Evolutionary conservation across 2,113 vertebrate genomes (phyloP).

Genomic region (Picathartes gymnocephalus): DNA sequence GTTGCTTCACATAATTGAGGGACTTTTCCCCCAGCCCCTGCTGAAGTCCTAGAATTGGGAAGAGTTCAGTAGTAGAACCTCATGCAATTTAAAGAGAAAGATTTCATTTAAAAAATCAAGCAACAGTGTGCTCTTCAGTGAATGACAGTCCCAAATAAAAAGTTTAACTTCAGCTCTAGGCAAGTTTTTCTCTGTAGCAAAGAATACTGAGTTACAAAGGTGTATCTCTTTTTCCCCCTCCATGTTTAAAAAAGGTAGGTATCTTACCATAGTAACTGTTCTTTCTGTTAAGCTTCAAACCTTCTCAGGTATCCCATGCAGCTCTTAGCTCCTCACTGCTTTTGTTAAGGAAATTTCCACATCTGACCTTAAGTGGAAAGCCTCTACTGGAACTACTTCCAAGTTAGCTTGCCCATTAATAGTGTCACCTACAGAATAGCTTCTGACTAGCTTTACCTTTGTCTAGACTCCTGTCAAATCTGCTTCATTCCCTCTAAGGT

Average conservation of each 20-base stretch:
- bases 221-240: fast-evolving
- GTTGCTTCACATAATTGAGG: neutral
- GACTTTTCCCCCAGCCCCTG: fast-evolving
- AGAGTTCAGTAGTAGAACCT: neutral
- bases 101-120: neutral
- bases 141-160: neutral
- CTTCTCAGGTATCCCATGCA: neutral
- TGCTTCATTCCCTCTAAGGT: neutral
- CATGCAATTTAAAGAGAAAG: neutral
- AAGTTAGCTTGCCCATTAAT: neutral
- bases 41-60: neutral
- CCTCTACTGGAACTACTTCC: neutral
- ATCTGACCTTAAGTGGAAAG: neutral
- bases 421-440: neutral
- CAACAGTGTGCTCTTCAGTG: neutral
- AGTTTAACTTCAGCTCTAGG: neutral
- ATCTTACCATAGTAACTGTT: neutral
- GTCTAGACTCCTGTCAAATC: neutral
- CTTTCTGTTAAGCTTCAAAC: neutral
- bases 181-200: neutral
- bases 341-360: neutral
- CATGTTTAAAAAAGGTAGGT: neutral
- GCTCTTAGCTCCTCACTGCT: neutral
- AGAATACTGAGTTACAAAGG: neutral
- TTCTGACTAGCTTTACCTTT: neutral